Base-by-base conservation (phyloP, 1,140 invertebrate species). In the Melipona quadrifasciata region DNA sequence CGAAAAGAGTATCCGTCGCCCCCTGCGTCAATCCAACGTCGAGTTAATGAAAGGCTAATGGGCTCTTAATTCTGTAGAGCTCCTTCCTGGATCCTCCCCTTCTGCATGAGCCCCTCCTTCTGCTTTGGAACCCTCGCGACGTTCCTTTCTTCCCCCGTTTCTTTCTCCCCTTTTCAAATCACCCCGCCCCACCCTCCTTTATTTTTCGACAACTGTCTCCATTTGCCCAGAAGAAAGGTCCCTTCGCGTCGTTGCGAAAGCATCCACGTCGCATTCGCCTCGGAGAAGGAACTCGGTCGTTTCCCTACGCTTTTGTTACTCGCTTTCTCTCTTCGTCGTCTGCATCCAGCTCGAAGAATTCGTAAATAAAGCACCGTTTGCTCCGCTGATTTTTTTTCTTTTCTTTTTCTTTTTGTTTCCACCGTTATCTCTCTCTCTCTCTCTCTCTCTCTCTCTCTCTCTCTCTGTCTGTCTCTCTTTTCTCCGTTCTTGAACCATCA, bases 41-140 rank as follows among this genome's bases (percentile, higher is more conserved):
- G 85, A 91, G 87, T 92, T 92, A 93, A 93, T 91, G 90, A 92
- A 93, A 91, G 88, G 82, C 89, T 91, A 92, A 93, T 91, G 89
- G 92, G 89, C 91, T 92, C 91, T 92, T 93, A 93, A 93, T 93
- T 92, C 92, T 90, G 86, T 91, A 92, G 91, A 93, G 90, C 84
- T 85, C 72, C 85, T 39, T 70, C 67, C 68, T 86, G 81, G 53
- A 31, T 81, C 90, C 78, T 39, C 71, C 82, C 88, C 78, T 39
- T 68, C 80, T 65, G 34, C 55, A 51, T 14, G 24, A 8, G 34
- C 14, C 47, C 47, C n/a, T n/a, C 73, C 73, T 34, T 27, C 64
- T 19, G 55, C 61, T 17, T 31, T 57, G 51, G 64, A 68, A 53
- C 75, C 53, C 51, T 53, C 67, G 39, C 12, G 24, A 58, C 31